Evolutionary conservation across 1,140 invertebrate species (phyloP).

Genomic region (Bombus waltoni): DNA sequence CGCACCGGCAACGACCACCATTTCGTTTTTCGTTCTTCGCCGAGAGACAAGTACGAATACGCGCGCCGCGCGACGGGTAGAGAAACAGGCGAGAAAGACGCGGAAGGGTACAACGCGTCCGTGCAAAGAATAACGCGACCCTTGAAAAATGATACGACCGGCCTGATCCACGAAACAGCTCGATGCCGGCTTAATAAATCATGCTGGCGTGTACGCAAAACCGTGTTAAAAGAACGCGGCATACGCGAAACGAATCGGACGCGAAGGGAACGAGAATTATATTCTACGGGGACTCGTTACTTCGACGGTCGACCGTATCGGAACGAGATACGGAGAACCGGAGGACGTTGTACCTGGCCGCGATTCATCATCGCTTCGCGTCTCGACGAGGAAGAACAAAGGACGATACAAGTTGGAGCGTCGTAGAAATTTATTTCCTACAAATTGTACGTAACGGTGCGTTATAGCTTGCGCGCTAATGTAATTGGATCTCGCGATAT

Average conservation of each 20-base stretch:
- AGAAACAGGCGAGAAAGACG: neutral
- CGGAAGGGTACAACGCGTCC: neutral
- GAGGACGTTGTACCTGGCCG: neutral
- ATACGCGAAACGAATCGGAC: neutral
- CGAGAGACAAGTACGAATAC: neutral
- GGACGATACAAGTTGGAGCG: neutral
- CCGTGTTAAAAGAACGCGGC: neutral
- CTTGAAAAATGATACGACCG: conserved; percentile 27
- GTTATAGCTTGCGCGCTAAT: too few species aligned
- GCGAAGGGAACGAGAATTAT: conserved; percentile 1
- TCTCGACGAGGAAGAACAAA: neutral
- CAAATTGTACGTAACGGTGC: neutral
- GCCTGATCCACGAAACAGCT: neutral
- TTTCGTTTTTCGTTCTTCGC: neutral
- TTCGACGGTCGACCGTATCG: conserved; percentile 11
- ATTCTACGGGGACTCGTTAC: conserved; percentile 7
- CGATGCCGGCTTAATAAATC: conserved; percentile 29
- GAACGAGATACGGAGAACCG: neutral
- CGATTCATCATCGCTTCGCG: neutral
- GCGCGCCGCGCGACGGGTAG: neutral
- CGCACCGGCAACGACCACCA: neutral
- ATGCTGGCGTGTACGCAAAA: neutral
- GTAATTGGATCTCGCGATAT: too few species aligned
- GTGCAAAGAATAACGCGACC: neutral
- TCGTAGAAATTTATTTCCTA: neutral